Conservation (phyloP, 2,888 invertebrate species). For the Drymonia ruficornis region DNA sequence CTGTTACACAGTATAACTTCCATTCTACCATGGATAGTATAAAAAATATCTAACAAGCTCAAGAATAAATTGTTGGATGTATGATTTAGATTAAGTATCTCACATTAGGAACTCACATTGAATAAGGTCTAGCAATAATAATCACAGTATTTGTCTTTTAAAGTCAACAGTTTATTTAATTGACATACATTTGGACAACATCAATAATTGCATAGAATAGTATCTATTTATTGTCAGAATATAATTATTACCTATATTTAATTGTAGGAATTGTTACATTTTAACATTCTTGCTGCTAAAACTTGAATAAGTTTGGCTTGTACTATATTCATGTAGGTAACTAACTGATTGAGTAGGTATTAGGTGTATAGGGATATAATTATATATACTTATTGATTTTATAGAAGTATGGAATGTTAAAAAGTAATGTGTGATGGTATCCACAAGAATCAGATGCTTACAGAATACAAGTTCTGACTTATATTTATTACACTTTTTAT, state of each 20-base stretch:
- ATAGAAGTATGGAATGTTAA: constrained; percentile 47
- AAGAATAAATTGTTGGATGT: no score
- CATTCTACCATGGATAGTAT: no score
- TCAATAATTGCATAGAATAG: constrained; percentile 45
- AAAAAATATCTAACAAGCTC: no score
- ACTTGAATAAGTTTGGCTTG: not conserved
- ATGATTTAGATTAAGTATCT: no score
- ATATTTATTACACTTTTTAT: constrained; percentile 8
- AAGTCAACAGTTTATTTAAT: constrained; percentile 68
- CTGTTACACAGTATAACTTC: not conserved
- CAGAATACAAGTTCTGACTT: not conserved
- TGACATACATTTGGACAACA: constrained; percentile 65
- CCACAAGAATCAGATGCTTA: constrained; percentile 26
- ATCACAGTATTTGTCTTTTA: constrained; percentile 15
- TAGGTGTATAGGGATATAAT: not conserved
- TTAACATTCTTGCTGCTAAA: constrained; percentile 33
- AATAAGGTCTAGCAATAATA: constrained; percentile 13
- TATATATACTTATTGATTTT: not conserved
- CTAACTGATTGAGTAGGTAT: not conserved
- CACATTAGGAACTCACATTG: no score
- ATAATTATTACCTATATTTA: constrained; percentile 31
- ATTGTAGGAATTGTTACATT: constrained; percentile 27
- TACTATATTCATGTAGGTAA: not conserved
- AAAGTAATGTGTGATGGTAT: constrained; percentile 15
- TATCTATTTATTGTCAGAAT: constrained; percentile 64